Percentiles rank a stretch among this genome's conserved stretches.
Conservation (phyloP, 1,140 invertebrate genomes). For the Musca vetustissima region DNA sequence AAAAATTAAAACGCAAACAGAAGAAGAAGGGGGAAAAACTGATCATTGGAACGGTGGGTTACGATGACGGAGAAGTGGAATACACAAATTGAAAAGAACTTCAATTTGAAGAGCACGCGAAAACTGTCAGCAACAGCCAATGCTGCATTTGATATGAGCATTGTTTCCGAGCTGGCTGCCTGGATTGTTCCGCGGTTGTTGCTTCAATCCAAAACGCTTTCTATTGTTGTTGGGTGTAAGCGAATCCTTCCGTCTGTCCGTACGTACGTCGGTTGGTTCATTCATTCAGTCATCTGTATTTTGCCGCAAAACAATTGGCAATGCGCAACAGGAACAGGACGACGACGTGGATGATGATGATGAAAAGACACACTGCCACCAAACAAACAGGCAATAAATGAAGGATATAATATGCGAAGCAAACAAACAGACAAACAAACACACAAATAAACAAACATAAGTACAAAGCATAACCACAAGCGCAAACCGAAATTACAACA, state of each 20-base stretch:
- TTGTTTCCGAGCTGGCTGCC: slow-evolving; percentile 6
- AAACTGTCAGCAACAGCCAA: slow-evolving; percentile 26
- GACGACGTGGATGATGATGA: slow-evolving; percentile 1
- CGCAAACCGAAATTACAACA: too few species aligned
- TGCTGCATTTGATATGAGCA: slow-evolving; percentile 29
- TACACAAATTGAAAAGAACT: slow-evolving; percentile 23
- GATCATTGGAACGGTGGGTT: background rate
- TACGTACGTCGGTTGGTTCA: too few species aligned
- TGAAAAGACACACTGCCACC: slow-evolving; percentile 3
- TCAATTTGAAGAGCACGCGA: slow-evolving; percentile 27
- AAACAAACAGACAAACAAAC: background rate
- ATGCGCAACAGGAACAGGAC: slow-evolving; percentile 27
- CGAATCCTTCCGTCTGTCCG: too few species aligned
- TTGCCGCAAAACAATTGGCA: slow-evolving; percentile 25
- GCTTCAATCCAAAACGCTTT: background rate
- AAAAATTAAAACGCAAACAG: too few species aligned
- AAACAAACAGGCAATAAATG: background rate
- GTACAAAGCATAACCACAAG: background rate
- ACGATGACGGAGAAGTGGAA: background rate
- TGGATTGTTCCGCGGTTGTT: background rate
- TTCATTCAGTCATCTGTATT: slow-evolving; percentile 14
- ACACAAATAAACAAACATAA: background rate
- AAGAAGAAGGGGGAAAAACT: background rate
- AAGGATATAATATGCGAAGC: background rate
- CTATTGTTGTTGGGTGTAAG: slow-evolving; percentile 7